Evolutionary conservation across 1,140 invertebrate species (phyloP), one percentile per base, ranked within the genome.

Genomic region (Paramacrobiotus metropolitanus): DNA sequence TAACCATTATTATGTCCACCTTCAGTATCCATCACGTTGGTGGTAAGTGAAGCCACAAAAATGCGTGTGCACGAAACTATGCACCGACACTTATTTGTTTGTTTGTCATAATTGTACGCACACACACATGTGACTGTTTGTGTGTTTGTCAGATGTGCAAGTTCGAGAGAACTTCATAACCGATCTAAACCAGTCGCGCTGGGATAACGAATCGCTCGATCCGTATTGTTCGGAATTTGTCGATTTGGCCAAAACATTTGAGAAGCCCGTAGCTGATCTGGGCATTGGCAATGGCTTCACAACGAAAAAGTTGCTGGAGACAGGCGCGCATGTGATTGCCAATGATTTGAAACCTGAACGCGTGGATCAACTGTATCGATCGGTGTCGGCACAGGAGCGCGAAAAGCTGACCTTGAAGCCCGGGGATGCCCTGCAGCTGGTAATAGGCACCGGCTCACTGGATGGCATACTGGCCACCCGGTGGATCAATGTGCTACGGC

Each of bases 371-470:
- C 9, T 55, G 9, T 4, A 24, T 18, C 48, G 48, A 4, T 55
- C 48, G 9, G 4, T 55, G 24, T 4, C 9, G 4, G 48, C 48
- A 9, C 9, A 28, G 24, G 48, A 55, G 24, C 48, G 48, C 15
- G 48, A 4, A 4, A 9, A 24, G 24, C 15, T 55, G 48, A 55
- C 48, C 9, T 24, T 55, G 48, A 4, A 4, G 24, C 48, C 48
- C 4, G 48, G 48, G 24, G 48, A 55, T 55, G 48, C 48, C 15
- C 48, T 55, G 48, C 48, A 55, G 48, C 48, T 55, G 9, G 48
- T 55, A 4, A 55, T 55, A 18, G 9, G 9, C 15, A 18, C 9
- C 4, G 48, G 9, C 24, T 55, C 48, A 4, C 24, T 55, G 48
- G 48, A 24, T 4, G 48, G 48, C 9, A 55, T 55, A 4, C 48